phyloP scores from a whole-genome alignment of 30 jellyfish, hydroid and myxozoan genomes.

The Chironex yamaguchii region DNA sequence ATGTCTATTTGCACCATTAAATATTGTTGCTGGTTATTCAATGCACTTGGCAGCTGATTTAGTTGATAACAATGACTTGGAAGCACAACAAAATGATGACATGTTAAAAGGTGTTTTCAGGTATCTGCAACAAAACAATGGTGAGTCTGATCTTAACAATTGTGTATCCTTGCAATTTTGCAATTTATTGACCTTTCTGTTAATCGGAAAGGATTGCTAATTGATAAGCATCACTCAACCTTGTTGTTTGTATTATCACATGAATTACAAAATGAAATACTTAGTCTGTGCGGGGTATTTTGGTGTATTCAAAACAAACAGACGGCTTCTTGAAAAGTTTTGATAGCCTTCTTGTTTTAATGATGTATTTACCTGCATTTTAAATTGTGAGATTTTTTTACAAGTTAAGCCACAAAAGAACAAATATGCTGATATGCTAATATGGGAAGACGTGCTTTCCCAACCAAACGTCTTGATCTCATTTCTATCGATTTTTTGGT shows the following conservation, averaged over 20 bases:
- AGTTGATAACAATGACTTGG: not conserved
- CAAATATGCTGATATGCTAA: not conserved
- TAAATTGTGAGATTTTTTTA: constrained; percentile 24
- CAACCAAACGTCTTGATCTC: not conserved
- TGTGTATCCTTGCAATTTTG: too few relatives aligned
- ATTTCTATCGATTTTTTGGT: not conserved
- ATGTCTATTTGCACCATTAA: too few relatives aligned
- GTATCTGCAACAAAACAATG: not conserved
- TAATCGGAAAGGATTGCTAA: not conserved
- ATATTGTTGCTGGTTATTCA: not conserved
- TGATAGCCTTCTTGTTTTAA: constrained; percentile 35
- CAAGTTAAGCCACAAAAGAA: constrained; percentile 26
- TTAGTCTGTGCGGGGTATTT: constrained; percentile 45
- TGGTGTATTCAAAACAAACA: constrained; percentile 27
- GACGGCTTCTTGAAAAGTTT: constrained; percentile 14
- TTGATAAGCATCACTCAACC: constrained; percentile 9
- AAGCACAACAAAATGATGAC: not conserved
- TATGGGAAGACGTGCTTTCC: constrained; percentile 25
- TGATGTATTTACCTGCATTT: not conserved
- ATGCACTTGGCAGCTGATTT: not conserved
- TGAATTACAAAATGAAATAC: not conserved
- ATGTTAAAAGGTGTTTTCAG: not conserved
- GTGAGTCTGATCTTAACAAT: not conserved
- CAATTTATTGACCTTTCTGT: not conserved
- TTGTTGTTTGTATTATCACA: constrained; percentile 4